Base-by-base conservation (phyloP, 2,797 vertebrate species). In the Smutsia temminckii region DNA sequence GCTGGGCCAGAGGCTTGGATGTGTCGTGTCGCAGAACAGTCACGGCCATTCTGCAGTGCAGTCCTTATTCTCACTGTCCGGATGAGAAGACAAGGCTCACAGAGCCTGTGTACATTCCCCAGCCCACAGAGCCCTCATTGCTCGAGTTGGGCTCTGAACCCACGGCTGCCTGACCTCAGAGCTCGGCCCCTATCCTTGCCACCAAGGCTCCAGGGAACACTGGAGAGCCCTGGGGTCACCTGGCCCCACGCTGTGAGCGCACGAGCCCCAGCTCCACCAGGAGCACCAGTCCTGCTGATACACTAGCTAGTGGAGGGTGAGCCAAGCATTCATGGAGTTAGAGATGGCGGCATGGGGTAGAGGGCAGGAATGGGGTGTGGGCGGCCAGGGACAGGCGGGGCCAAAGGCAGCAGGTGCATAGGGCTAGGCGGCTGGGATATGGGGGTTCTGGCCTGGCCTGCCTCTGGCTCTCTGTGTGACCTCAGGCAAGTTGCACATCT, bases 41-140 rank as follows among this genome's bases (percentile, higher is more conserved):
- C 77, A 7, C 25, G 29, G 46, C 18, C 17, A 1, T 42, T 42
- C 59, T 12, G 7, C 2, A 23, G 16, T 1, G 3, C 16, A 12
- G 27, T 51, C 18, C 63, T 75, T 49, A 23, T 49, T 74, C 23
- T 72, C 40, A 32, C 8, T 12, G 55, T 46, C 74, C 46, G 9
- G 17, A 13, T 17, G 66, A 78, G 53, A 64, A 64, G 80, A 53
- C 37, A 34, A 84, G 79, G 37, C 64, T 81, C 29, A 63, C 27
- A 55, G n/a, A 83, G 17, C 1, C 25, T 37, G 34, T 3, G 0
- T 17, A 3, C 8, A 10, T 46, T 23, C 49, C 34, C 51, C 14
- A 59, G 53, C 46, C 18, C 34, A 37, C 0, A 0, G 0, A 4
- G 27, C 32, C 89, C 21, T 59, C 13, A 49, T 20, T 14, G 32